These are phyloP conservation scores for Pteronotus mesoamericanus DNA, from an alignment of 2,797 vertebrate species.

Conservation along the genomic window DNA sequence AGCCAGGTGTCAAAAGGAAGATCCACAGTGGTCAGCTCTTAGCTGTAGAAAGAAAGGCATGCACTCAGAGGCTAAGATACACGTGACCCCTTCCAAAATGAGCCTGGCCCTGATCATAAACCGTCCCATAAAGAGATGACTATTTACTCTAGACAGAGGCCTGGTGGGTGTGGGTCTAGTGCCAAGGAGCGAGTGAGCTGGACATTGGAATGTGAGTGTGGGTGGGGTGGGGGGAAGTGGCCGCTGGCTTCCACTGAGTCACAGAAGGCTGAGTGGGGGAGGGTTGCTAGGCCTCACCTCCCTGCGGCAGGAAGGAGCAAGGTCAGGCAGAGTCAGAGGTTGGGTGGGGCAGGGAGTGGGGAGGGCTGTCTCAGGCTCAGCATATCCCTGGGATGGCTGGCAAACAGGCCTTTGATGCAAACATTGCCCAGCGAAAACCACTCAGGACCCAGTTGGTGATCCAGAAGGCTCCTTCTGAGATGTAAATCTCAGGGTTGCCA, in stretches of 20 bases:
- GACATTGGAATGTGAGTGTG: conserved; percentile 64
- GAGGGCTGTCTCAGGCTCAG: neutral
- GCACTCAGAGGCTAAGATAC: neutral
- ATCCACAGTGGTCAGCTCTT: neutral
- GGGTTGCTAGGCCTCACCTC: neutral
- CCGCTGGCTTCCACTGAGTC: conserved; percentile 60
- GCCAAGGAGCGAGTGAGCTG: conserved; percentile 59
- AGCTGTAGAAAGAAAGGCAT: neutral
- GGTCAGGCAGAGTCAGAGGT: neutral
- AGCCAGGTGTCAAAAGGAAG: conserved; percentile 33
- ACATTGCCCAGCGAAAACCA: neutral
- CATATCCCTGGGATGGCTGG: neutral
- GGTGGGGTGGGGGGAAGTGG: conserved; percentile 38
- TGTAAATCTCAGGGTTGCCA: neutral
- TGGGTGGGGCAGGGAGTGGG: neutral
- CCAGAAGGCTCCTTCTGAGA: neutral
- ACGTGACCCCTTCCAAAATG: neutral
- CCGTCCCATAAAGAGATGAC: conserved; percentile 29
- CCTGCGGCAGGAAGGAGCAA: neutral
- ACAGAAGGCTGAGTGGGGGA: neutral
- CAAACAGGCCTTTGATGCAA: neutral
- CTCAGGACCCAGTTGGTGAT: neutral
- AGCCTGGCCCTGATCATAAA: conserved; percentile 31
- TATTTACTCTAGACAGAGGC: conserved; percentile 53
- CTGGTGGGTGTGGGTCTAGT: neutral